These are phyloP conservation scores for Euthynnus affinis DNA, from an alignment of 2,797 vertebrate species.

Conservation along the genomic window DNA sequence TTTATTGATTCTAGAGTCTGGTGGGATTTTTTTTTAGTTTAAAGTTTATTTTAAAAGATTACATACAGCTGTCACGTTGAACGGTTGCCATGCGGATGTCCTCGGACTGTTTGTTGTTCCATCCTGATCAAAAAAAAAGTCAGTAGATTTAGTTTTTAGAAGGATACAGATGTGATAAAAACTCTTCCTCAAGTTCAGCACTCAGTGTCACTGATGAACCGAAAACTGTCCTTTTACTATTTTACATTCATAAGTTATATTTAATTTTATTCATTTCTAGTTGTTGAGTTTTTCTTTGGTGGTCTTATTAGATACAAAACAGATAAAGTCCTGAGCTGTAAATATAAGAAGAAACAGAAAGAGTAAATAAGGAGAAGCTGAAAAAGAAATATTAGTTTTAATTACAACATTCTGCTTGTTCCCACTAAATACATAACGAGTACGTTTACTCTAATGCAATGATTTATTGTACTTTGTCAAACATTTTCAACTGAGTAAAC, in stretches of 20 bases:
- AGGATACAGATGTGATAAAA: slow-evolving; percentile 18
- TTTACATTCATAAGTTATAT: neutral
- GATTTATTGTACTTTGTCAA: slow-evolving; percentile 29
- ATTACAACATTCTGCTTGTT: too few relatives aligned
- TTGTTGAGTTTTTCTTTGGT: neutral
- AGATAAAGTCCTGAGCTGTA: neutral
- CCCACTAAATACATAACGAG: slow-evolving; percentile 6
- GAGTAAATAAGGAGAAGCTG: neutral
- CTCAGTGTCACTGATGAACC: neutral
- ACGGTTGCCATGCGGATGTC: neutral
- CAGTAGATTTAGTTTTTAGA: slow-evolving; percentile 3
- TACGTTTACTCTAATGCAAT: neutral
- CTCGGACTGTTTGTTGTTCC: slow-evolving; percentile 37
- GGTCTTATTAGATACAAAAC: neutral
- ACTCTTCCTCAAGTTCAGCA: neutral
- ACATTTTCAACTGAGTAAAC: slow-evolving; percentile 25
- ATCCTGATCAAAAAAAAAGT: neutral
- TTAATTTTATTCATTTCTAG: neutral
- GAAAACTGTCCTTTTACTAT: neutral
- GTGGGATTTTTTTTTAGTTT: neutral
- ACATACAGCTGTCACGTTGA: slow-evolving; percentile 11
- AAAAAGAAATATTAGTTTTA: neutral
- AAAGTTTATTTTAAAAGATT: slow-evolving; percentile 25
- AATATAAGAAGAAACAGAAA: neutral
- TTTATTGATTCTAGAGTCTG: slow-evolving; percentile 39